phyloP scores from a whole-genome alignment of 2,888 invertebrate species.

The Lithophane semibrunnea region DNA sequence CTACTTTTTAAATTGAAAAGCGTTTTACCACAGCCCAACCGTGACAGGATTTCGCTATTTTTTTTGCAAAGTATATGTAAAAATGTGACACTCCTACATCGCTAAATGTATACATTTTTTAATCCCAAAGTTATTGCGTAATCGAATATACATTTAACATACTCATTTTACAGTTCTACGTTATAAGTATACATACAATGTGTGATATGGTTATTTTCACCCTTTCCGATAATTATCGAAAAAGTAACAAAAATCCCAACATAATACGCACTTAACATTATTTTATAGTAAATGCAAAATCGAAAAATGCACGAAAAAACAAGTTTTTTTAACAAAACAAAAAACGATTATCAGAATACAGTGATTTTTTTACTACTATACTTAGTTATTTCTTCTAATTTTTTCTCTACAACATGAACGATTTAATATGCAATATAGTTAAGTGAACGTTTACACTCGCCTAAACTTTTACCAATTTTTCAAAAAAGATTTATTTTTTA shows the following conservation, averaged over 20 bases:
- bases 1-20: conserved; percentile 29
- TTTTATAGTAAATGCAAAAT: conserved; percentile 72
- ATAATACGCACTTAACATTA: conserved; percentile 61
- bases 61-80: conserved; percentile 55
- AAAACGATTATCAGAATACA: conserved; percentile 62
- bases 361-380: conserved; percentile 77
- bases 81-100: conserved; percentile 63
- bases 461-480: conserved; percentile 75
- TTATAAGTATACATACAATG: conserved; percentile 84
- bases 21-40: conserved; percentile 49
- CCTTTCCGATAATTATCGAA: conserved; percentile 70
- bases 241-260: conserved; percentile 63
- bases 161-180: conserved; percentile 78
- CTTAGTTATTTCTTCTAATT: conserved; percentile 78
- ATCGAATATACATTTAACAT: conserved; percentile 80
- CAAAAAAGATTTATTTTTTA: conserved; percentile 83
- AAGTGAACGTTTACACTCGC: conserved; percentile 83
- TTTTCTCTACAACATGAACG: conserved; percentile 89
- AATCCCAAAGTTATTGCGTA: conserved; percentile 72
- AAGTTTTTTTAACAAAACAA: conserved; percentile 51
- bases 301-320: conserved; percentile 71
- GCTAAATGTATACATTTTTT: conserved; percentile 66
- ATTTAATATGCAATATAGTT: conserved; percentile 85
- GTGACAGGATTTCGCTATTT: conserved; percentile 14
- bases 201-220: conserved; percentile 88